A percentile compares a stretch with the other conserved stretches of the same genome.
Evolutionary conservation across 2,113 vertebrate species (phyloP).

Genomic region (Grus americana): DNA sequence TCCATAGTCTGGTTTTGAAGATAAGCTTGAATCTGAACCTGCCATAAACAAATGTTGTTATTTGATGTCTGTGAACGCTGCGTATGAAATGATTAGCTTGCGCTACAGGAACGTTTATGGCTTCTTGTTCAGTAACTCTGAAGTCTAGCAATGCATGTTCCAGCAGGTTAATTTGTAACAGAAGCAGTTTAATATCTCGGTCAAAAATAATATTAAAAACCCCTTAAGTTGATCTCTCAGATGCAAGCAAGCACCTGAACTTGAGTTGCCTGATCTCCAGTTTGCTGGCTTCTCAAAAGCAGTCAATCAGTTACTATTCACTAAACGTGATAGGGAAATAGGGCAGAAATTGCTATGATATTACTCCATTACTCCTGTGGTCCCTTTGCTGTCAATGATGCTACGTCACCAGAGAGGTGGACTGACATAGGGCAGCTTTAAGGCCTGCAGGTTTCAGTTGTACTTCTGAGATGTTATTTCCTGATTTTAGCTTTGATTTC

Average conservation of each 20-base stretch:
- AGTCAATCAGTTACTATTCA: neutral
- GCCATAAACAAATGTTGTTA: neutral
- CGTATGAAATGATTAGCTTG: neutral
- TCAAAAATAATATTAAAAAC: neutral
- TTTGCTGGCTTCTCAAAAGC: neutral
- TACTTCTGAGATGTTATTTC: neutral
- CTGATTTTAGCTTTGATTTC: neutral
- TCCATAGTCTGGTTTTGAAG: neutral
- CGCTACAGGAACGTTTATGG: neutral
- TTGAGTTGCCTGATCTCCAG: neutral
- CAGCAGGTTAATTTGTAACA: neutral
- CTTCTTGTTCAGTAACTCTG: neutral
- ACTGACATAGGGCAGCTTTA: neutral
- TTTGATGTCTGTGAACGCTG: slow-evolving; percentile 4
- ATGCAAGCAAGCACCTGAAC: neutral
- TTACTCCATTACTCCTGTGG: neutral
- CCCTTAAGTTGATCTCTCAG: neutral
- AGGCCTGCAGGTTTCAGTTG: neutral
- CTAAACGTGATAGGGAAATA: neutral
- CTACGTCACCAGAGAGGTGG: neutral
- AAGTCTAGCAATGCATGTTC: neutral
- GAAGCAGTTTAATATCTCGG: neutral
- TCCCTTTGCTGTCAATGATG: neutral
- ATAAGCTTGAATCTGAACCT: neutral
- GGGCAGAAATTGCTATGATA: neutral